phyloP scores from a whole-genome alignment of 2,888 invertebrate species.

The Calameuta idolon region DNA sequence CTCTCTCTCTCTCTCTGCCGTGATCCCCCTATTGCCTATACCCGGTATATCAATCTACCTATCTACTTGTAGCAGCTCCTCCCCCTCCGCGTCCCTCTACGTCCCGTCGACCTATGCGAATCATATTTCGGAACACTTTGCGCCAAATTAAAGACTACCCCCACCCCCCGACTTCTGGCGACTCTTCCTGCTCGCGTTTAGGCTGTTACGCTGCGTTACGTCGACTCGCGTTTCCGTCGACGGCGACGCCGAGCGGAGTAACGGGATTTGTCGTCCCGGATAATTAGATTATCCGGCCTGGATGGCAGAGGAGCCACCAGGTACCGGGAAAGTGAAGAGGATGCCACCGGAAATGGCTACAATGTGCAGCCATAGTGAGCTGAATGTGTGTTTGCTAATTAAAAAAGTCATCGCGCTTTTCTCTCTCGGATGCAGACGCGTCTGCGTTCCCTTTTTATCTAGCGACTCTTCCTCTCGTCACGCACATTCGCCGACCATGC shows the following conservation, averaged over 20 bases:
- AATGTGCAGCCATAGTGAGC: conserved; percentile 37
- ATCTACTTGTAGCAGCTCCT: no score
- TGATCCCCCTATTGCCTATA: no score
- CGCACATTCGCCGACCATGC: neutral
- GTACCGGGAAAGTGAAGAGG: conserved; percentile 33
- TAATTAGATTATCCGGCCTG: conserved; percentile 56
- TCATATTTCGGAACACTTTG: conserved; percentile 22
- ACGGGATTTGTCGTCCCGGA: conserved; percentile 58
- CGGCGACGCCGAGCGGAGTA: conserved; percentile 42
- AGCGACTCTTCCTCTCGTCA: neutral
- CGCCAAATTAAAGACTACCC: conserved; percentile 46
- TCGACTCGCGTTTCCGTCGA: conserved; percentile 34
- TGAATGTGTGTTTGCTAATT: conserved; percentile 43
- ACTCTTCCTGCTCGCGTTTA: neutral
- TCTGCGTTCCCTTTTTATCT: conserved; percentile 2
- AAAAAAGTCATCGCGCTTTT: conserved; percentile 28
- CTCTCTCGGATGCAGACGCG: no score
- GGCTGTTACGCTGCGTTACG: conserved; percentile 39
- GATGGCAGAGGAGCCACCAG: conserved; percentile 35
- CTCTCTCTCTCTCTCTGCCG: no score
- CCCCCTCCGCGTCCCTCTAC: no score
- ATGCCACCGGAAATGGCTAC: conserved; percentile 32
- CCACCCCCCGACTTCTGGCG: conserved; percentile 11
- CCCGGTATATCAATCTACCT: no score
- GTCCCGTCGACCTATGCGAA: conserved; percentile 6